Conservation (phyloP, 2,888 invertebrate genomes). For the Dolichopus griseipennis region DNA sequence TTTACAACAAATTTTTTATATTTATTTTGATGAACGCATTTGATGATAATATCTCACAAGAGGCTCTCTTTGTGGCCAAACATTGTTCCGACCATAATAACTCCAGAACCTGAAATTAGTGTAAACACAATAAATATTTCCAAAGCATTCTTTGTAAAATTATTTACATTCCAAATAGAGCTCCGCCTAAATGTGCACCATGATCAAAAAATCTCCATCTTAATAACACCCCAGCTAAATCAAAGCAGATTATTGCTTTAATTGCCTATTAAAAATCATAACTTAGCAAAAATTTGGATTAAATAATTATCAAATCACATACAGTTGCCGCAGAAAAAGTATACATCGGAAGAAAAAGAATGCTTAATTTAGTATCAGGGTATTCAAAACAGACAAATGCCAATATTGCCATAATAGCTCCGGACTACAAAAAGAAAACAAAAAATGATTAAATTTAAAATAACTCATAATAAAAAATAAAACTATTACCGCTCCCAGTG, state of each 20-base stretch:
- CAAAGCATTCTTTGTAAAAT: not conserved
- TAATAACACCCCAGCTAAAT: slow-evolving; percentile 70
- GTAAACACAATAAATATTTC: too few relatives aligned
- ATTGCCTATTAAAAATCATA: slow-evolving; percentile 57
- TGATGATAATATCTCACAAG: slow-evolving; percentile 15
- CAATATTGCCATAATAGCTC: slow-evolving; percentile 86
- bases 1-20: not conserved
- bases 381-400: slow-evolving; percentile 79
- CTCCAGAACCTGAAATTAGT: slow-evolving; percentile 54
- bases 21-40: slow-evolving; percentile 14
- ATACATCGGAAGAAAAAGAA: slow-evolving; percentile 82
- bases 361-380: slow-evolving; percentile 79
- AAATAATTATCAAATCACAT: slow-evolving; percentile 35
- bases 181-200: slow-evolving; percentile 96
- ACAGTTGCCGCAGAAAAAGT: slow-evolving; percentile 81
- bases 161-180: slow-evolving; percentile 75
- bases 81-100: not conserved
- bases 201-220: slow-evolving; percentile 94
- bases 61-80: slow-evolving; percentile 15
- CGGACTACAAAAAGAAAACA: slow-evolving; percentile 59
- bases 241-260: slow-evolving; percentile 75
- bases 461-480: not conserved
- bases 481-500: slow-evolving; percentile 80
- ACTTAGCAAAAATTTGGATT: not conserved
- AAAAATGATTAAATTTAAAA: slow-evolving; percentile 9